Percentiles rank a stretch among this genome's conserved stretches.
phyloP scores from a whole-genome alignment of 1,140 invertebrate genomes.

The Drosophila mayri region DNA sequence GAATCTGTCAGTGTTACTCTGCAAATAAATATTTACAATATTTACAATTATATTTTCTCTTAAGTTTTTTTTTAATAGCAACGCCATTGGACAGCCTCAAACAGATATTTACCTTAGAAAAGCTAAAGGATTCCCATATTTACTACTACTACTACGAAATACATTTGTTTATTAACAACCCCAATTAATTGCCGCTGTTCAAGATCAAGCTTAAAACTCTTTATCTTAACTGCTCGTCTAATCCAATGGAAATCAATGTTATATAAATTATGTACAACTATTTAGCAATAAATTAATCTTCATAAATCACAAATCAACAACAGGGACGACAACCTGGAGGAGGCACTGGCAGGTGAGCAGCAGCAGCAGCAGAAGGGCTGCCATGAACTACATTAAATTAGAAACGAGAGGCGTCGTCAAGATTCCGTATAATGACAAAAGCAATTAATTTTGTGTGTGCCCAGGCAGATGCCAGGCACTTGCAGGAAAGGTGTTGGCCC shows the following conservation, averaged over 20 bases:
- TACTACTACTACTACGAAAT: not conserved
- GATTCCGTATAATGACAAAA: slow-evolving; percentile 85
- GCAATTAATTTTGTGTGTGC: slow-evolving; percentile 84
- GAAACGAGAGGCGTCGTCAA: slow-evolving; percentile 81
- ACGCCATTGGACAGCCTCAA: too few relatives aligned
- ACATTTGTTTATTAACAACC: not conserved
- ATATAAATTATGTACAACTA: slow-evolving; percentile 80
- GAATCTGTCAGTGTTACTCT: not conserved
- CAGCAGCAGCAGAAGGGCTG: slow-evolving; percentile 23
- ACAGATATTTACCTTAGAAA: not conserved
- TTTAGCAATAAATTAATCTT: slow-evolving; percentile 85
- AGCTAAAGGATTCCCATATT: not conserved
- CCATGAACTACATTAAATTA: slow-evolving; percentile 80
- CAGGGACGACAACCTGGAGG: slow-evolving; percentile 48
- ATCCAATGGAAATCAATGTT: slow-evolving; percentile 76
- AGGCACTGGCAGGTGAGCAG: slow-evolving; percentile 6
- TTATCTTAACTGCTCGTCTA: slow-evolving; percentile 35
- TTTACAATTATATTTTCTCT: not conserved
- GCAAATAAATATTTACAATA: too few relatives aligned
- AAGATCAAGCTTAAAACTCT: not conserved
- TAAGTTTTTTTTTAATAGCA: too few relatives aligned
- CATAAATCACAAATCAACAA: slow-evolving; percentile 84
- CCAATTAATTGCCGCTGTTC: slow-evolving; percentile 9
- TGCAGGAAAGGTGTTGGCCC: slow-evolving; percentile 51
- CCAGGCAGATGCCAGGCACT: slow-evolving; percentile 61